Base-by-base conservation (phyloP, 2,888 invertebrate species). In the Lomographa bimaculata region DNA sequence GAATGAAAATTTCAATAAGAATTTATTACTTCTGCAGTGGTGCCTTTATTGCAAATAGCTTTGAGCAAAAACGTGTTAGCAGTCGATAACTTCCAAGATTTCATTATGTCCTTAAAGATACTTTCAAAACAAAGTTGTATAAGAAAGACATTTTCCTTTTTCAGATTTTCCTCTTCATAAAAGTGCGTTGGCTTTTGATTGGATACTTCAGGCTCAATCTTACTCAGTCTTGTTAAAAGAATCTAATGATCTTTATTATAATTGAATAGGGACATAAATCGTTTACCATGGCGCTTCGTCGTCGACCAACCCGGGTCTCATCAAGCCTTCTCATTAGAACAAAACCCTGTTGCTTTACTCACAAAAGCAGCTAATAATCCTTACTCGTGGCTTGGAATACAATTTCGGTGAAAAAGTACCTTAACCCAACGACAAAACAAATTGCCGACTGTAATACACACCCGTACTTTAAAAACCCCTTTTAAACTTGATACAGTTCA, bases 241-340 rank as follows among this genome's bases (percentile, higher is more conserved):
- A 56, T 49, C 34, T 39, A 47, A 47, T 49, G 33, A 46, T 39
- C 33, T 19, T 32, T 47, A 34, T 54, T 52, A 46, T 53, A 54
- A 30, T 38, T 45, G 40, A 50, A 54, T 39, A 41, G 47, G 29
- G 25, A 28, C 28, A 49, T 60, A 54, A 58, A 64, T 54, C 50
- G 39, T 57, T 57, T 61, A 61, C 51, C 50, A 28, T 34, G 45
- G 38, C 40, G 26, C 46, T 42, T 29, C 45, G 24, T 52, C 48
- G 45, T 45, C 42, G 30, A 40, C 32, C 47, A 42, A 43, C 40
- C 38, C 35, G 38, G 29, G 49, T 42, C 46, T 48, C 60, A 57
- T 47, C 62, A 60, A 50, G 46, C 34, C 32, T 18, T 19, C 24
- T 48, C 40, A 48, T 42, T 49, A 37, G 12, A 30, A 51, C 18